phyloP scores from a whole-genome alignment of 2,888 invertebrate genomes.

The Cyclophora albipunctata region DNA sequence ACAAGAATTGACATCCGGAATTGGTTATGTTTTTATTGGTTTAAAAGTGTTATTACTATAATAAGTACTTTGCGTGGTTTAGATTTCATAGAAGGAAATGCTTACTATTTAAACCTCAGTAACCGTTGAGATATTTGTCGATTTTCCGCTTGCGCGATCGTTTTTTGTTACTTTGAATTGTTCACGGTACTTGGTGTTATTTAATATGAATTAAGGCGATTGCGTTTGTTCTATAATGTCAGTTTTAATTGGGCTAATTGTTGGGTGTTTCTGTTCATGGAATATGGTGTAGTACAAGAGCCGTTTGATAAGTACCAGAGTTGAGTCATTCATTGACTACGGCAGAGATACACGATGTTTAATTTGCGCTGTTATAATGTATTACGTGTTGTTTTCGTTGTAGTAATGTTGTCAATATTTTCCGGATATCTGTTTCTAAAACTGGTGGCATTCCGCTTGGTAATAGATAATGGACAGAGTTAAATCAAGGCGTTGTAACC shows the following conservation, averaged over 20 bases:
- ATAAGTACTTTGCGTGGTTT: constrained; percentile 27
- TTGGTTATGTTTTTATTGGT: constrained; percentile 43
- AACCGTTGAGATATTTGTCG: constrained; percentile 28
- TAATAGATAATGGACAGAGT: too few relatives aligned
- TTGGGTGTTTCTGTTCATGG: constrained; percentile 51
- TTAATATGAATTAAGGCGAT: constrained; percentile 27
- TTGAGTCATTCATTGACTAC: constrained; percentile 28
- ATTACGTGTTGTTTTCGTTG: constrained; percentile 19
- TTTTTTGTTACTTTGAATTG: constrained; percentile 25
- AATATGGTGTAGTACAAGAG: constrained; percentile 23
- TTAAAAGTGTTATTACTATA: constrained; percentile 36
- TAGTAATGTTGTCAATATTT: constrained; percentile 10
- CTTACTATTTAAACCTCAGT: constrained; percentile 28
- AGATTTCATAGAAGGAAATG: constrained; percentile 30
- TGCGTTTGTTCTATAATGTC: constrained; percentile 34
- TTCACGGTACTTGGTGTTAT: constrained; percentile 21
- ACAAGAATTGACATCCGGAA: constrained; percentile 59
- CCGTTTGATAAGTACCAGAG: neutral
- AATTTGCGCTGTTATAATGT: constrained; percentile 9
- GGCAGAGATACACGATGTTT: constrained; percentile 13
- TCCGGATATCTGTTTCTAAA: constrained; percentile 4
- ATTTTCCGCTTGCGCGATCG: constrained; percentile 23
- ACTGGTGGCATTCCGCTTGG: too few relatives aligned
- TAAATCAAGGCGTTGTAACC: too few relatives aligned
- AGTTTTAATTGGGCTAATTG: constrained; percentile 58